phyloP scores from a whole-genome alignment of 2,113 vertebrate species.

The Ameiurus melas region DNA sequence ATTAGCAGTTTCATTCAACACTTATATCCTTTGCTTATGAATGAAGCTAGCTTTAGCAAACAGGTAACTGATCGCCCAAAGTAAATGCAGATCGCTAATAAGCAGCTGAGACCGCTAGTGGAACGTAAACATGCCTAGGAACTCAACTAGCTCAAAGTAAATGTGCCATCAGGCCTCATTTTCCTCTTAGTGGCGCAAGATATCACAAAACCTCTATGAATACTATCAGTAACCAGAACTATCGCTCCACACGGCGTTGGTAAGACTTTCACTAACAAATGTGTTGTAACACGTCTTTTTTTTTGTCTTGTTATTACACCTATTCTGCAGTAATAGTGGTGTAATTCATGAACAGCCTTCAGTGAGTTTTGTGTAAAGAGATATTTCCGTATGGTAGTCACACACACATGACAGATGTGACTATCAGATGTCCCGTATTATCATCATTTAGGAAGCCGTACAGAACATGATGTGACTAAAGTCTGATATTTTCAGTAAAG shows the following conservation, averaged over 20 bases:
- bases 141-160: neutral
- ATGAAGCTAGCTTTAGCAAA: neutral
- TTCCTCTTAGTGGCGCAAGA: neutral
- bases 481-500: neutral
- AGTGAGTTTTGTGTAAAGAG: neutral
- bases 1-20: neutral
- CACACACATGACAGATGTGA: neutral
- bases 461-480: neutral
- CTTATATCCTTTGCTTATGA: neutral
- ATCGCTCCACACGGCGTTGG: neutral
- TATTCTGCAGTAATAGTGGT: neutral
- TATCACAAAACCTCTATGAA: neutral
- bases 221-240: neutral
- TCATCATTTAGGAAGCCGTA: neutral
- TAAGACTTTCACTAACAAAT: neutral
- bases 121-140: neutral
- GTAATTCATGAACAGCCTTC: neutral
- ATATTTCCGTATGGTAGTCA: neutral
- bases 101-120: neutral
- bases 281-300: neutral
- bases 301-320: neutral
- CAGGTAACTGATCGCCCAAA: no score
- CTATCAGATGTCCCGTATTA: neutral
- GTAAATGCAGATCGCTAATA: no score
- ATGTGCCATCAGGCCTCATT: neutral